Base-by-base conservation (phyloP, 2,888 invertebrate genomes). In the Volucella inflata region DNA sequence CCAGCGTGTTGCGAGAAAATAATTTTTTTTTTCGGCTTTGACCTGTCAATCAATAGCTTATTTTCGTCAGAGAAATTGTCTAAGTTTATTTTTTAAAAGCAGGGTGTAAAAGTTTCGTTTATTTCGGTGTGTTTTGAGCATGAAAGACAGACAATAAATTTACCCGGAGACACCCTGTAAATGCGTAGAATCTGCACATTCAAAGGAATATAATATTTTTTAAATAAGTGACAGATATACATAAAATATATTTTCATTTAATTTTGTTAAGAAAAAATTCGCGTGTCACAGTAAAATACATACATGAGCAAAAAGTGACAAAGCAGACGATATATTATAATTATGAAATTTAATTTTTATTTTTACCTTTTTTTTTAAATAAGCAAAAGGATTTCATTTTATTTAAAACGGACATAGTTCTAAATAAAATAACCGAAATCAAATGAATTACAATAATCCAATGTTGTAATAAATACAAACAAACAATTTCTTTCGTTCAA, bases 161-260 rank as follows among this genome's bases (percentile, higher is more conserved):
- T 21, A 4, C 21, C 21, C 21, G 21, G 2, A 21, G 36, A 51
- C 12, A 17, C 1, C 36, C 36, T 38, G 48, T 12, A 30, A 40
- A 30, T 14, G 36, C n/a, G 30, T 30, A 30, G 30, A 30, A 30
- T 30, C 30, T 4, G 30, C 30, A 30, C 10, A 50, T 51, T 38
- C 17, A 67, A 42, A 42, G 51, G n/a, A 21, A 53, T n/a, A 3
- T 36, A 17, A 17, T 2, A 40, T 8, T 14, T n/a, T 46, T 46
- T 3, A 38, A 36, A 36, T 38, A 17, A 50, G 12, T 65, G 65
- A 51, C 65, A 65, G 51, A 51, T 65, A 51, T 65, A 65, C 40
- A n/a, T 17, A 40, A 48, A 12, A 17, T 11, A 38, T 1, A 53
- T 53, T 51, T 51, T 2, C n/a, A 55, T 55, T 38, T 59, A 16